Evolutionary conservation across 2,797 vertebrate genomes (phyloP).

Genomic region (Babyrousa celebensis): DNA sequence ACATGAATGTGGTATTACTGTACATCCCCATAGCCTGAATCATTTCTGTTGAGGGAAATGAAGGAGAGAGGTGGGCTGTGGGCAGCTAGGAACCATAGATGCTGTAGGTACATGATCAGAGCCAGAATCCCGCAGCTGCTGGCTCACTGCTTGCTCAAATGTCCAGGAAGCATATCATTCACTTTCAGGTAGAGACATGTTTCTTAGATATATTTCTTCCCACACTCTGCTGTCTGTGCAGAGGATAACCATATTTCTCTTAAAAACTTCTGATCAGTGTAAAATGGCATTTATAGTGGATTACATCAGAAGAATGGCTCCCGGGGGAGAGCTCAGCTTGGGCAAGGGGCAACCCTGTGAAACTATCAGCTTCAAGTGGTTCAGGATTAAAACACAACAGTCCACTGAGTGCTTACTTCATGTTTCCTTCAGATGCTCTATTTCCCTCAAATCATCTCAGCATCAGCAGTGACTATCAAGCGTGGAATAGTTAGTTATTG

Average conservation of each 20-base stretch:
- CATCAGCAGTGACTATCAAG: neutral
- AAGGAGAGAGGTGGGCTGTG: accelerated
- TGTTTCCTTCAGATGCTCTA: accelerated
- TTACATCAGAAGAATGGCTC: neutral
- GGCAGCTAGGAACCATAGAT: accelerated
- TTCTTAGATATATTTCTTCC: neutral
- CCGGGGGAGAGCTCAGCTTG: neutral
- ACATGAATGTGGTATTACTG: neutral
- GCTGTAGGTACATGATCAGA: accelerated
- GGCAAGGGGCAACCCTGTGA: neutral
- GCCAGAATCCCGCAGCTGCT: accelerated
- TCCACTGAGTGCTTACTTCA: neutral
- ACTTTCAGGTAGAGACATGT: neutral
- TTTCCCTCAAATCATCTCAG: neutral
- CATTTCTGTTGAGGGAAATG: neutral
- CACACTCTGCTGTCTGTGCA: neutral
- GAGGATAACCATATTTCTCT: neutral
- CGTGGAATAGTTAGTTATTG: neutral
- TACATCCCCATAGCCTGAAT: neutral
- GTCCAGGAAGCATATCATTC: neutral
- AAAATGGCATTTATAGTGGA: neutral
- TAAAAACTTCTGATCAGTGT: neutral
- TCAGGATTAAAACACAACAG: neutral
- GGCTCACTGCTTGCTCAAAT: accelerated
- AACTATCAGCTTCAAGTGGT: neutral